These are phyloP conservation scores for Drosophila crucigera DNA, from an alignment of 2,888 invertebrate genomes.

Conservation along the genomic window DNA sequence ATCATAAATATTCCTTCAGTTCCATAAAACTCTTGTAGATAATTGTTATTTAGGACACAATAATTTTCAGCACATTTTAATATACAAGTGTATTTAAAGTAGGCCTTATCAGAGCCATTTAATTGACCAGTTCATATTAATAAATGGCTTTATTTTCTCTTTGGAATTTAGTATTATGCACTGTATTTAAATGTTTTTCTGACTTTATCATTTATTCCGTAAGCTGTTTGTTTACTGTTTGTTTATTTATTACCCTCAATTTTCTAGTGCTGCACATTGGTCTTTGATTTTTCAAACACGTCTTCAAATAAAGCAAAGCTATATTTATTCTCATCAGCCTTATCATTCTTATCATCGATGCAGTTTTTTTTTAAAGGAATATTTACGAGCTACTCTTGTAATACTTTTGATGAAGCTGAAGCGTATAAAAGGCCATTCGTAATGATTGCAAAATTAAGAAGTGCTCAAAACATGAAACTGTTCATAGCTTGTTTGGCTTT, in stretches of 20 bases:
- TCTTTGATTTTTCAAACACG: background rate
- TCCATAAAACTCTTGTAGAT: slow-evolving; percentile 30
- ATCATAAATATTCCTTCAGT: slow-evolving; percentile 30
- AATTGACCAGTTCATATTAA: background rate
- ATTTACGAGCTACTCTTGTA: slow-evolving; percentile 3
- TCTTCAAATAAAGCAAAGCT: background rate
- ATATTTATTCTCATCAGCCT: background rate
- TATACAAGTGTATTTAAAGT: background rate
- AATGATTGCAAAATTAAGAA: background rate
- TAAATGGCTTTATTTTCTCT: background rate
- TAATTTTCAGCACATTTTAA: background rate
- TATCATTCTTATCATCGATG: background rate
- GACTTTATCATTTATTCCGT: background rate
- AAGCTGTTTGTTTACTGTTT: background rate
- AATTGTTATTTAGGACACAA: slow-evolving; percentile 12
- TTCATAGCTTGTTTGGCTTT: slow-evolving; percentile 41
- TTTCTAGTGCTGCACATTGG: background rate
- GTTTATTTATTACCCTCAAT: background rate
- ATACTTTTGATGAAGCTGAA: background rate
- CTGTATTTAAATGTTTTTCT: background rate
- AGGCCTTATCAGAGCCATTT: slow-evolving; percentile 15
- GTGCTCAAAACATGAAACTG: slow-evolving; percentile 36
- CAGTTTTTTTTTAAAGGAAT: background rate
- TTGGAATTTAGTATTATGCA: background rate
- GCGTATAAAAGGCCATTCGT: background rate